Conservation (phyloP, 2,888 invertebrate genomes). For the Noctua comes region DNA sequence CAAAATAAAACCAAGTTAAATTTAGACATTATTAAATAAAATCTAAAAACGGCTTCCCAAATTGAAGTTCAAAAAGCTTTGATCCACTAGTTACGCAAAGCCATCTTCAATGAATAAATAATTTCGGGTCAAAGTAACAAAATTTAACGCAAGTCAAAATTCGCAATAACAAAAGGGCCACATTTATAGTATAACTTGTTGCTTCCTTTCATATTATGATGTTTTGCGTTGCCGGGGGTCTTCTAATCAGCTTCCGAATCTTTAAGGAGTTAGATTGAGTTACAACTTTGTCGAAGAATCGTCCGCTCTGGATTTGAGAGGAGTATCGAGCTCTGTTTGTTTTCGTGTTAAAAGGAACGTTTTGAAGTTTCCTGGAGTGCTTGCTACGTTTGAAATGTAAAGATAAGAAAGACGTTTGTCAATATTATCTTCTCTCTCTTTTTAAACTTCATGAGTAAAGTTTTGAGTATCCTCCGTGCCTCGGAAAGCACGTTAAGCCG, state of each 20-base stretch:
- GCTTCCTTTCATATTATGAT: constrained; percentile 72
- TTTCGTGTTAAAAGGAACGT: constrained; percentile 55
- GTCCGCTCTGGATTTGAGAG: constrained; percentile 65
- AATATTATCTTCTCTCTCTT: not conserved
- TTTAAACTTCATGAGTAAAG: not conserved
- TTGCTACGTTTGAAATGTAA: constrained; percentile 30
- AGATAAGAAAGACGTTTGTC: constrained; percentile 9
- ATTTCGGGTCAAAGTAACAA: constrained; percentile 47
- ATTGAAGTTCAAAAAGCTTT: constrained; percentile 54
- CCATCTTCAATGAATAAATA: constrained; percentile 60
- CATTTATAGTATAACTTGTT: constrained; percentile 77
- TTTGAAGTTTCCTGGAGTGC: constrained; percentile 48
- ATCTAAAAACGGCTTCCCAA: constrained; percentile 23
- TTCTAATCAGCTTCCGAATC: constrained; percentile 79
- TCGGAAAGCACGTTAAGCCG: too few relatives aligned
- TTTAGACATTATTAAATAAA: constrained; percentile 27
- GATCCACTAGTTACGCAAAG: constrained; percentile 54
- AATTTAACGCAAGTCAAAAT: constrained; percentile 60
- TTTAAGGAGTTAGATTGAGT: constrained; percentile 81
- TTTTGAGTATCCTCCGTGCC: too few relatives aligned
- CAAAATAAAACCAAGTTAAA: constrained; percentile 1
- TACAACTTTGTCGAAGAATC: constrained; percentile 74
- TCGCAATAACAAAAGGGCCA: constrained; percentile 64
- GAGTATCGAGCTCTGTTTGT: constrained; percentile 66
- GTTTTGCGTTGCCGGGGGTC: constrained; percentile 70